Conservation (phyloP, 1,140 invertebrate genomes). For the Ceratoteleas bidentatus region DNA sequence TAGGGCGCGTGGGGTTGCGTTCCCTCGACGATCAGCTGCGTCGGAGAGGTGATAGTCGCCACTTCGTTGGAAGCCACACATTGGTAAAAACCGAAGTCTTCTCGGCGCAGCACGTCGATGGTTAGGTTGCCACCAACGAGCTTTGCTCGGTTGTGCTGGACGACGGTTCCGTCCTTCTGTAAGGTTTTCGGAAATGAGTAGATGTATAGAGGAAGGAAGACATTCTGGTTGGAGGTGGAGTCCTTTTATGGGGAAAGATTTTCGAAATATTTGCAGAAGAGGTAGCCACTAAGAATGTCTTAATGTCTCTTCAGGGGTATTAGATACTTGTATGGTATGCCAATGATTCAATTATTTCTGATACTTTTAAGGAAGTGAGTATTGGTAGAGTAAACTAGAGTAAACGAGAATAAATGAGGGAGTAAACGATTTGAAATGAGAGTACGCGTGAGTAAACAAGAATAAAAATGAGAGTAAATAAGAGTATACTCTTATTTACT, state of each 20-base stretch:
- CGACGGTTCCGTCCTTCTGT: slow-evolving; percentile 88
- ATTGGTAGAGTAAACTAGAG: too few species aligned
- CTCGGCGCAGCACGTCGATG: slow-evolving; percentile 91
- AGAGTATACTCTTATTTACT: too few species aligned
- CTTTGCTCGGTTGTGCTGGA: slow-evolving; percentile 90
- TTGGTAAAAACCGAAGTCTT: slow-evolving; percentile 97
- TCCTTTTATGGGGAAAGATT: neutral
- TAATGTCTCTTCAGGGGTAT: too few species aligned
- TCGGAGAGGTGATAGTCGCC: slow-evolving; percentile 93
- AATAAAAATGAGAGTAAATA: too few species aligned
- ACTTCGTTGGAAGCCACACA: slow-evolving; percentile 97
- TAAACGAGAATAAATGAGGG: too few species aligned
- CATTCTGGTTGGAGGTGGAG: neutral
- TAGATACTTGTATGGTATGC: too few species aligned
- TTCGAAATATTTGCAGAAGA: neutral
- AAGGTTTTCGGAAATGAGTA: slow-evolving; percentile 47
- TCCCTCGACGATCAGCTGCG: slow-evolving; percentile 95
- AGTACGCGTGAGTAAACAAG: too few species aligned
- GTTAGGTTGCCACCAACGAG: slow-evolving; percentile 94
- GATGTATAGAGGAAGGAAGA: neutral
- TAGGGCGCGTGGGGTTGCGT: slow-evolving; percentile 98
- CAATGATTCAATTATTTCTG: too few species aligned
- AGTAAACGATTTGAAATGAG: too few species aligned
- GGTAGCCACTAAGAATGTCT: too few species aligned
- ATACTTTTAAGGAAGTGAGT: too few species aligned